phyloP scores from a whole-genome alignment of 2,888 invertebrate genomes.

The Aporophyla lueneburgensis region DNA sequence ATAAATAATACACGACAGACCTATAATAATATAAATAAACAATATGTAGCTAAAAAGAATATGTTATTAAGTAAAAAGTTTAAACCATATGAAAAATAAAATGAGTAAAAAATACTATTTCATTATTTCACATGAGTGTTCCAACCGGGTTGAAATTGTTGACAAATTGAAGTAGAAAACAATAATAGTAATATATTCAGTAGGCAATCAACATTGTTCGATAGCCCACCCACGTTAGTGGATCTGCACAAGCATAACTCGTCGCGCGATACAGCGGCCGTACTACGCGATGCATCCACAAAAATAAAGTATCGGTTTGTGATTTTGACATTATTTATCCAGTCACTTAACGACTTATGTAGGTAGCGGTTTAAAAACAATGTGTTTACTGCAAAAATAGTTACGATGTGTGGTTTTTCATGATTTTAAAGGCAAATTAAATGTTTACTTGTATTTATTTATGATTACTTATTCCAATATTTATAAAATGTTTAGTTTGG shows the following conservation, averaged over 20 bases:
- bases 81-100: too few species aligned
- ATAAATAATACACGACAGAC: too few species aligned
- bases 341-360: neutral
- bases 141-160: neutral
- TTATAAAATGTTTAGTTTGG: neutral
- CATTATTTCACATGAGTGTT: neutral
- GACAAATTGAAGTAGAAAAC: too few species aligned
- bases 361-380: neutral
- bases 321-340: neutral
- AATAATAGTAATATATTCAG: neutral
- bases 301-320: neutral
- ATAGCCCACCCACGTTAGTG: neutral
- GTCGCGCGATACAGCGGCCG: neutral
- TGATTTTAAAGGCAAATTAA: neutral
- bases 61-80: too few species aligned
- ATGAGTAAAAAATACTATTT: too few species aligned
- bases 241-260: neutral
- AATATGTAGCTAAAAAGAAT: too few species aligned
- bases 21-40: too few species aligned
- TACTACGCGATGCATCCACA: neutral
- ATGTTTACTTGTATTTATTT: slow-evolving; percentile 2
- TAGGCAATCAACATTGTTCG: neutral
- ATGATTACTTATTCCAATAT: neutral
- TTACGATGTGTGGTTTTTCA: neutral
- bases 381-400: neutral